phyloP scores from a whole-genome alignment of 2,888 invertebrate species.

The Biston betularia region DNA sequence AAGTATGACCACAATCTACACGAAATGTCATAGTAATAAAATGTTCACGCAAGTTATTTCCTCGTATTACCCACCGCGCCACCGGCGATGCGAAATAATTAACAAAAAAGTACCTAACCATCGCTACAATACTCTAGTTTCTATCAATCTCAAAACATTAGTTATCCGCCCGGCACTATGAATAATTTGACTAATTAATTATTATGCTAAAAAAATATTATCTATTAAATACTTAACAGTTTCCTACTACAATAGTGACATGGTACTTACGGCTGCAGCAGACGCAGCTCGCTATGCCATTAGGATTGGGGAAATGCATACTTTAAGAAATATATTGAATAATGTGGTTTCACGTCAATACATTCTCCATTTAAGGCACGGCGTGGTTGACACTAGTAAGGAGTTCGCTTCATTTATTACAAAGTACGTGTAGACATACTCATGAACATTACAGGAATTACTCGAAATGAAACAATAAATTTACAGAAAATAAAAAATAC shows the following conservation, averaged over 20 bases:
- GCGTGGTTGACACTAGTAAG: conserved; percentile 59
- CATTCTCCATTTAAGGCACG: conserved; percentile 64
- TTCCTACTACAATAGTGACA: conserved; percentile 53
- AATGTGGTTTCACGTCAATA: conserved; percentile 6
- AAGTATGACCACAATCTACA: neutral
- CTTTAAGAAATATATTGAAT: neutral
- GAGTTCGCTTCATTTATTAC: conserved; percentile 3
- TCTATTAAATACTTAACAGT: conserved; percentile 53
- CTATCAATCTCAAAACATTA: conserved; percentile 72
- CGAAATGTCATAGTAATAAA: neutral
- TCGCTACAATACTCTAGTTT: conserved; percentile 62
- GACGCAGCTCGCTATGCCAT: conserved; percentile 40
- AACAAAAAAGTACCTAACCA: conserved; percentile 59
- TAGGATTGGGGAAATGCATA: conserved; percentile 2
- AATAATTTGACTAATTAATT: conserved; percentile 76
- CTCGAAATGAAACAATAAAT: conserved; percentile 11
- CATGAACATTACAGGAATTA: neutral
- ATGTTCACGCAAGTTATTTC: neutral
- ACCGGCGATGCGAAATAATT: conserved; percentile 59
- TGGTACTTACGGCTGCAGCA: conserved; percentile 47
- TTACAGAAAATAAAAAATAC: conserved; percentile 16
- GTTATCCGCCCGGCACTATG: conserved; percentile 55
- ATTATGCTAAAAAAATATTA: conserved; percentile 66
- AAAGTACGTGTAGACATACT: conserved; percentile 13
- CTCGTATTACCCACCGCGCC: conserved; percentile 24